A percentile compares a stretch with the other conserved stretches of the same genome.
phyloP scores from a whole-genome alignment of 2,797 vertebrate genomes.

The Craterocephalus amniculus region DNA sequence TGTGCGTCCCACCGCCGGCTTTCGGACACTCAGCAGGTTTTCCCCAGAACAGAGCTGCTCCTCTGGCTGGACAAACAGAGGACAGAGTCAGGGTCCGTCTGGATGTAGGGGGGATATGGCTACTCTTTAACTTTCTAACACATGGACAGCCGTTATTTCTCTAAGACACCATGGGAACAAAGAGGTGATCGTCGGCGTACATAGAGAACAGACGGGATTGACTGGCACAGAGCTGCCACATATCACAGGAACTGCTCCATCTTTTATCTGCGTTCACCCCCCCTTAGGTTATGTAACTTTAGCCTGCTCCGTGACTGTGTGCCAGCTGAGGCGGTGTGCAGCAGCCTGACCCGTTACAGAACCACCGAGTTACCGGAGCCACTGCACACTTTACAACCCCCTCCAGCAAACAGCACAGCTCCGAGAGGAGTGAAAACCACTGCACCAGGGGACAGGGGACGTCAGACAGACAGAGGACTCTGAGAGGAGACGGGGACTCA shows the following conservation, averaged over 20 bases:
- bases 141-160: constrained; percentile 45
- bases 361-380: constrained; percentile 51
- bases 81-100: constrained; percentile 29
- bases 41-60: constrained; percentile 55
- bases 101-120: not conserved
- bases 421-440: constrained; percentile 34
- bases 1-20: constrained; percentile 91
- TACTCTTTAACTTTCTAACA: constrained; percentile 38
- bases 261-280: constrained; percentile 19
- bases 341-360: constrained; percentile 57
- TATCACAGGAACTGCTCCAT: constrained; percentile 54
- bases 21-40: constrained; percentile 90
- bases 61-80: constrained; percentile 61
- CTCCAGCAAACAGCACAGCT: constrained; percentile 43
- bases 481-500: constrained; percentile 50
- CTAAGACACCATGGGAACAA: constrained; percentile 58
- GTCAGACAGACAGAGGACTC: constrained; percentile 34
- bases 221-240: constrained; percentile 71
- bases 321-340: constrained; percentile 70
- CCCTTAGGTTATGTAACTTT: not conserved
- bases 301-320: constrained; percentile 56
- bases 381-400: constrained; percentile 34
- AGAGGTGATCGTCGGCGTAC: constrained; percentile 70
- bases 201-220: constrained; percentile 63
- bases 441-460: constrained; percentile 33